Evolutionary conservation across 2,113 vertebrate species (phyloP), one percentile per base, ranked within the genome.

Genomic region (Sterna hirundo): DNA sequence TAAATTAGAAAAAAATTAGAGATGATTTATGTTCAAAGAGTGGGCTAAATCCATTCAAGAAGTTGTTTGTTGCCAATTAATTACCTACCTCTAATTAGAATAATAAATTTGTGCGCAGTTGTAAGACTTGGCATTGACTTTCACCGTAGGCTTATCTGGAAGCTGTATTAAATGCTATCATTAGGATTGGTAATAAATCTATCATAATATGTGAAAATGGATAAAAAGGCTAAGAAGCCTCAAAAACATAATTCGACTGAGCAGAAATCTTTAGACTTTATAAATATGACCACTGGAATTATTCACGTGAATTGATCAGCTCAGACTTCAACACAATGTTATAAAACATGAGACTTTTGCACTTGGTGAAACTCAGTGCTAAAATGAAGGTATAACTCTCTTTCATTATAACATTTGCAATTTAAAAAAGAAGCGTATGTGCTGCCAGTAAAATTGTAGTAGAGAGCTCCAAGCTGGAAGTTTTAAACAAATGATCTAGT

Each of bases 21-120:
- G 54, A 30, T 66, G n/a, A 96, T 83, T 95, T 83, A 94, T 93
- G 51, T 49, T 93, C 62, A 74, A 83, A 88, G 55, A 77, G 27
- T 15, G 47, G 29, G 13, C 3, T 49, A 94, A 81, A 92, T 92
- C 66, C 42, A 70, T 92, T 93, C 90, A 77, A 40, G 61, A 85
- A 80, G 62, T 96, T 97, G 94, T 96, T 97, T 95, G 92, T 96
- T 97, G 96, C 93, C 91, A 96, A 54, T 97, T 97, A 96, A 97
- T 96, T 96, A 93, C 32, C 71, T 74, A 58, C 62, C 4, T 9
- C 38, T 95, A 94, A 95, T 96, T 88, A 95, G 46, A 86, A 96
- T 78, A 95, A 90, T 96, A 96, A 97, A 96, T 96, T 88, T 90
- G 62, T 69, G 15, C 9, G 0, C 32, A 51, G 27, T 66, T 92